phyloP scores from a whole-genome alignment of 2,113 vertebrate genomes.

The Australoheros scitulus region DNA sequence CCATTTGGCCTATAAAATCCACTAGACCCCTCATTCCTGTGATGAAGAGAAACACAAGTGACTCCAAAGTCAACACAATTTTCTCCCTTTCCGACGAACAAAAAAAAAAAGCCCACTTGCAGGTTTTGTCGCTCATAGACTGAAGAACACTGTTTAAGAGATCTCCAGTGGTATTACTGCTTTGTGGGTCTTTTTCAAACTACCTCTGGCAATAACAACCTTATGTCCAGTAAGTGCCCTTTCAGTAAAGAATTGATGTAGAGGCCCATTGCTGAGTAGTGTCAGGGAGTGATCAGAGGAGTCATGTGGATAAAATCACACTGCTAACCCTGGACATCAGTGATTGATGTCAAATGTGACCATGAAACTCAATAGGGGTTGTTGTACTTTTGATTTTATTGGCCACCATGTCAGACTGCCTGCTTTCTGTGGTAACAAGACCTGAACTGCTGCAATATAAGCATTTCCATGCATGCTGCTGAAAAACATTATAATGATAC shows the following conservation, averaged over 20 bases:
- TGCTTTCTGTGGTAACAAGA: slow-evolving; percentile 57
- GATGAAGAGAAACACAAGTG: slow-evolving; percentile 81
- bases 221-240: slow-evolving; percentile 75
- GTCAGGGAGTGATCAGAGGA: slow-evolving; percentile 70
- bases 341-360: slow-evolving; percentile 74
- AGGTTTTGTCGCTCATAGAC: slow-evolving; percentile 71
- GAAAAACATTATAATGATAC: slow-evolving; percentile 57
- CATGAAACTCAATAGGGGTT: slow-evolving; percentile 69
- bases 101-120: slow-evolving; percentile 58
- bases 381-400: slow-evolving; percentile 77
- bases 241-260: slow-evolving; percentile 75
- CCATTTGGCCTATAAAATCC: slow-evolving; percentile 79
- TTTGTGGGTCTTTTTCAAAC: slow-evolving; percentile 56
- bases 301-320: slow-evolving; percentile 68
- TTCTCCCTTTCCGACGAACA: slow-evolving; percentile 54
- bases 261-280: slow-evolving; percentile 63
- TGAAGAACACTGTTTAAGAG: slow-evolving; percentile 71
- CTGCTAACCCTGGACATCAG: slow-evolving; percentile 73
- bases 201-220: slow-evolving; percentile 70
- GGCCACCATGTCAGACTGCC: slow-evolving; percentile 69
- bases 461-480: slow-evolving; percentile 33
- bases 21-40: slow-evolving; percentile 77
- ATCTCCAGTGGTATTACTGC: slow-evolving; percentile 68
- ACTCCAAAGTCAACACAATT: slow-evolving; percentile 84
- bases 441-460: slow-evolving; percentile 28